Percentiles rank a stretch among this genome's conserved stretches.
Conservation (phyloP, 2,797 vertebrate genomes). For the Scolopax rusticola region DNA sequence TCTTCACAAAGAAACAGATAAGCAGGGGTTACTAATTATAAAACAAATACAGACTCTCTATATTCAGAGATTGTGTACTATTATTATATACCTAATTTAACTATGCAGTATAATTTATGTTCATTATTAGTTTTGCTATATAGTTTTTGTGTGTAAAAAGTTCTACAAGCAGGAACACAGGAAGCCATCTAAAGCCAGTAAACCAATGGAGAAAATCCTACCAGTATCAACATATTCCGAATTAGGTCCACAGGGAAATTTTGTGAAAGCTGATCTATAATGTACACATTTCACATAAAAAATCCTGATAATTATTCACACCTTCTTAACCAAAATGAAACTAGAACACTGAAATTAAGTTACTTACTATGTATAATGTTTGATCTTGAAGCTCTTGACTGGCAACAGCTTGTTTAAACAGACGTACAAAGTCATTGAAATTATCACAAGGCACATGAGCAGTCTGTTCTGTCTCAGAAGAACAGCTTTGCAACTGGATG, state of each 20-base stretch:
- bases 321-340: not conserved
- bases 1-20: not conserved
- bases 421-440: conserved; percentile 91
- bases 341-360: not conserved
- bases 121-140: not conserved
- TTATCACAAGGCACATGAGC: conserved; percentile 82
- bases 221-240: not conserved
- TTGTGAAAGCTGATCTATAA: not conserved
- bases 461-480: conserved; percentile 58
- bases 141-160: not conserved
- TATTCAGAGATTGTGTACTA: not conserved
- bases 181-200: not conserved
- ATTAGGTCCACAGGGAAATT: not conserved
- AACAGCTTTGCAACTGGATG: conserved; percentile 82
- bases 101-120: not conserved
- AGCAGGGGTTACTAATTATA: not conserved
- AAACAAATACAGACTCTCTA: not conserved
- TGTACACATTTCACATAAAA: not conserved
- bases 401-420: conserved; percentile 86
- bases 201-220: not conserved
- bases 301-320: not conserved
- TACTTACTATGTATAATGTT: conserved; percentile 94
- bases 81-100: not conserved
- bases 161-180: not conserved
- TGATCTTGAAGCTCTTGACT: conserved; percentile 78